Conservation (phyloP, 2,888 invertebrate genomes). For the Philaethria dido region DNA sequence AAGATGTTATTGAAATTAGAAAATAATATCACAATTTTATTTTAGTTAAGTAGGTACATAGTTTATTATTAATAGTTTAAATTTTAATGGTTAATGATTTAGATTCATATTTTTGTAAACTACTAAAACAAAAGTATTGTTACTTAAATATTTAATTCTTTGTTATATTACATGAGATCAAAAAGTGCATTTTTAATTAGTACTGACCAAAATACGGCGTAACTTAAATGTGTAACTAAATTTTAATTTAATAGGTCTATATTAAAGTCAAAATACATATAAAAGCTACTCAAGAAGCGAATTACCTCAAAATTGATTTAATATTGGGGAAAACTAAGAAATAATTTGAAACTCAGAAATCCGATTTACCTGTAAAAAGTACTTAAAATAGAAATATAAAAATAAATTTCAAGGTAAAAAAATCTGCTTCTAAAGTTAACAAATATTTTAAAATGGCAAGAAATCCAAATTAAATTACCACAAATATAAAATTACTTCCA, state of each 20-base stretch:
- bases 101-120: background rate
- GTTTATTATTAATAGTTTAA: background rate
- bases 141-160: slow-evolving; percentile 11
- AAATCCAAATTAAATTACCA: background rate
- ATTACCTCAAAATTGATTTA: no score
- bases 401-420: background rate
- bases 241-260: background rate
- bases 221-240: background rate
- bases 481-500: no score
- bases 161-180: slow-evolving; percentile 26
- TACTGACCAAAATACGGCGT: slow-evolving; percentile 22
- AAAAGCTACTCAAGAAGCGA: no score
- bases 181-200: background rate
- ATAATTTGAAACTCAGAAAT: background rate
- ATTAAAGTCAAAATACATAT: no score
- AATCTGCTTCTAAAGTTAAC: background rate
- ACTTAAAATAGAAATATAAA: background rate
- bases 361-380: no score
- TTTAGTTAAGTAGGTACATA: background rate
- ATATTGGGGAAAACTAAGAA: background rate
- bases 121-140: slow-evolving; percentile 4
- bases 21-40: slow-evolving; percentile 9
- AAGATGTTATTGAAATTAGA: slow-evolving; percentile 7
- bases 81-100: slow-evolving; percentile 2
- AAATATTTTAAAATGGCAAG: background rate